Conservation (phyloP, 1,140 invertebrate species). For the Lamellibrachia luymesi region DNA sequence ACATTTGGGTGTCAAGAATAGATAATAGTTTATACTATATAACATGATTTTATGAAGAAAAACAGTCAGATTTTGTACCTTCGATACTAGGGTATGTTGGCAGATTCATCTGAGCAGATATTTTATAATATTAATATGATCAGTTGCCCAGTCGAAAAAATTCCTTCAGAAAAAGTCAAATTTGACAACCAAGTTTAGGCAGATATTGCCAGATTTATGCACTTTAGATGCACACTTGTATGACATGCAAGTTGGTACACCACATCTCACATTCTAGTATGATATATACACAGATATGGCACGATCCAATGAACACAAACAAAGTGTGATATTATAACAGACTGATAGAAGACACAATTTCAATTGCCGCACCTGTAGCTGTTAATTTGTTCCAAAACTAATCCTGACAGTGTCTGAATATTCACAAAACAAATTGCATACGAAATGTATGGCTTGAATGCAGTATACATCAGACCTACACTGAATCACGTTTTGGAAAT, state of each 20-base stretch:
- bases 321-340: no score
- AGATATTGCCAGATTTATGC: not conserved
- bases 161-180: not conserved
- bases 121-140: not conserved
- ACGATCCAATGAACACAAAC: no score
- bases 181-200: not conserved
- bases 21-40: no score
- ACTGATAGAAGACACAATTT: not conserved
- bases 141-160: not conserved
- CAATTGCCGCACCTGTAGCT: not conserved
- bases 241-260: not conserved
- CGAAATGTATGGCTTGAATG: not conserved
- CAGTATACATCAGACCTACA: not conserved
- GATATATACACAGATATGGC: no score
- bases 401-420: not conserved
- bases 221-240: not conserved
- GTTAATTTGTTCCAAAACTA: not conserved
- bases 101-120: not conserved
- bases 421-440: not conserved
- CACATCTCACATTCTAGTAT: no score
- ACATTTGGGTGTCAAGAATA: no score
- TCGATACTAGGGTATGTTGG: not conserved
- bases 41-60: no score
- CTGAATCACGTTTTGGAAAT: not conserved
- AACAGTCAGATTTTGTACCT: no score